These are phyloP conservation scores for Euphydryas editha DNA, from an alignment of 2,888 invertebrate species.

Conservation along the genomic window DNA sequence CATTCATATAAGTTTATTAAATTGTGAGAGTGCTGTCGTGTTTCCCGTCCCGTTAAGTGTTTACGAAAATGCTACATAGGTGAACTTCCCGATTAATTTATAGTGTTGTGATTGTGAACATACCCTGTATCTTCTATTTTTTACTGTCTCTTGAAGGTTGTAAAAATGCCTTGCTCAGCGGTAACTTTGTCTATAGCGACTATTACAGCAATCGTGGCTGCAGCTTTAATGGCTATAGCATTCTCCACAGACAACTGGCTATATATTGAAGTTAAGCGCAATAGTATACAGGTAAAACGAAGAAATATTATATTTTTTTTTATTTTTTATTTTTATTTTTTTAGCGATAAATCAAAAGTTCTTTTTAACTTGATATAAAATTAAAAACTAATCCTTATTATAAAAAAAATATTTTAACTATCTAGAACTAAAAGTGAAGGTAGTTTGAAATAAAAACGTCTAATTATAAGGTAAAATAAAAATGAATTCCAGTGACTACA, in stretches of 20 bases:
- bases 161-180: slow-evolving; percentile 96
- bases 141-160: slow-evolving; percentile 67
- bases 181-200: slow-evolving; percentile 97
- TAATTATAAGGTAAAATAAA: neutral
- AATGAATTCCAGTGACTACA: neutral
- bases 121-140: slow-evolving; percentile 60
- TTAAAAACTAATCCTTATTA: no score
- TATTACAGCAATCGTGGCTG: slow-evolving; percentile 97
- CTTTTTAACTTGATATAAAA: no score
- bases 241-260: slow-evolving; percentile 99
- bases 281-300: slow-evolving; percentile 90
- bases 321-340: neutral
- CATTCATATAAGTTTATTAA: slow-evolving; percentile 78
- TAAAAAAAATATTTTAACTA: no score
- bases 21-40: slow-evolving; percentile 81
- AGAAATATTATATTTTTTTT: slow-evolving; percentile 17
- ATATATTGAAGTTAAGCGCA: slow-evolving; percentile 95
- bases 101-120: slow-evolving; percentile 77
- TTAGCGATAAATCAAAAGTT: no score
- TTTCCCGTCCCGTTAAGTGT: slow-evolving; percentile 75
- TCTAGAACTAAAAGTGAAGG: no score
- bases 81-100: slow-evolving; percentile 66
- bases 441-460: no score
- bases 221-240: slow-evolving; percentile 95
- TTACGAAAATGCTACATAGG: slow-evolving; percentile 81